Base-by-base conservation (phyloP, 2,113 vertebrate species). In the Rhinichthys klamathensis region DNA sequence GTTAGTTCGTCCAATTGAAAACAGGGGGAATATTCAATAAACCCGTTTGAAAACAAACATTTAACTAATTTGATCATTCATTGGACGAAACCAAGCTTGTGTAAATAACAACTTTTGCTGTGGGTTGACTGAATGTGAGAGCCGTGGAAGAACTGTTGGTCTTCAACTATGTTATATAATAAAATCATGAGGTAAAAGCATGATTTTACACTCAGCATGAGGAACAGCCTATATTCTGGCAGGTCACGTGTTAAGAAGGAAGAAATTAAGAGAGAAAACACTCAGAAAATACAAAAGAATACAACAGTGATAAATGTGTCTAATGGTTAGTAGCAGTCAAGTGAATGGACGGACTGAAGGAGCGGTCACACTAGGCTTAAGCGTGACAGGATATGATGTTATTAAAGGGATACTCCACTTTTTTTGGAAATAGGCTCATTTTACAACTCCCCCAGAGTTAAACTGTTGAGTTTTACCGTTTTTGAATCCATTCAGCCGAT, bases 271-370 rank as follows among this genome's bases (percentile, higher is more conserved):
- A 72, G n/a, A 84, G 61, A 49, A 82, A 86, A 44, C 61, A 46
- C 30, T 58, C 25, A 46, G 63, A 85, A 61, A 87, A 9, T 25
- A n/a, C n/a, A n/a, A n/a, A 78, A 90, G 91, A 95, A 92, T 54
- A 84, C 91, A 93, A 95, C 94, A 93, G 93, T 94, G 78, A 83
- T 95, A 96, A 95, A 95, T 88, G 90, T 83, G 87, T 94, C 95
- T 95, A 96, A 95, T 94, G 95, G 96, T 97, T 97, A 97, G 96
- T 97, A 97, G 96, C 95, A 96, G 96, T 97, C 95, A 90, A 95
- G 95, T 96, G 94, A 90, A 95, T 95, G 95, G 91, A 95, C 30
- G 16, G 44, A 54, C 44, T 82, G 61, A 27, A 89, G 65, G 16
- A 0, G 38, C 69, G 69, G 69, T 72, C 69, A 72, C 69, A 72